Evolutionary conservation across 2,113 vertebrate species (phyloP), one percentile per base, ranked within the genome.

Genomic region (Nothobranchius furzeri): DNA sequence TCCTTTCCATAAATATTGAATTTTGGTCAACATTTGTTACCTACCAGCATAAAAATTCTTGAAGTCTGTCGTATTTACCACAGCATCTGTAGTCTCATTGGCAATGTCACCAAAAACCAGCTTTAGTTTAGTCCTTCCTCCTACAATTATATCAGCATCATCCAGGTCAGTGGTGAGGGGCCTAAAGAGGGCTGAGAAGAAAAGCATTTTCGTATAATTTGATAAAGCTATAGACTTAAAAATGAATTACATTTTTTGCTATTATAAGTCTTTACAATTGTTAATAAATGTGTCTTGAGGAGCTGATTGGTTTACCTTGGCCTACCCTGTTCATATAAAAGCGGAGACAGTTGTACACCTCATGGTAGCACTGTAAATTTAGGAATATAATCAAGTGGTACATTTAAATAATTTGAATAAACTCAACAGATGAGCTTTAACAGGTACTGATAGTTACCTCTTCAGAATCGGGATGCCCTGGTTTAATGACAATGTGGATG

Each of bases 31-130:
- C 30, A 30, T 30, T 30, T 30, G 30, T 30, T 4, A 30, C 72
- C 1, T 40, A 90, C 89, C 63, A 1, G 57, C 2, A 1, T 70
- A 1, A 20, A 88, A 81, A 61, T 87, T 48, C 3, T 0, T 9
- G 15, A 92, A 93, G 76, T 92, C 46, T 5, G 91, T 93, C 10
- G 88, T 75, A 85, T 93, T 93, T 24, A 92, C 90, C 9, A 93
- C 73, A 30, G 12, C 88, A 11, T 92, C 85, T 0, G 84, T 91
- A 0, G 59, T 85, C 79, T 92, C 91, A 4, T 89, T 82, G 1
- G 85, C 85, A 56, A 92, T 92, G 80, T 92, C 88, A 57, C 84
- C 91, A 49, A 87, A 88, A 2, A 89, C 82, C 14, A 92, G 1
- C 20, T 82, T 68, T 45, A 92, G 65, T 35, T 83, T 64, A 43